Base-by-base conservation (phyloP, 2,888 invertebrate species). In the Oscheius sp. region DNA sequence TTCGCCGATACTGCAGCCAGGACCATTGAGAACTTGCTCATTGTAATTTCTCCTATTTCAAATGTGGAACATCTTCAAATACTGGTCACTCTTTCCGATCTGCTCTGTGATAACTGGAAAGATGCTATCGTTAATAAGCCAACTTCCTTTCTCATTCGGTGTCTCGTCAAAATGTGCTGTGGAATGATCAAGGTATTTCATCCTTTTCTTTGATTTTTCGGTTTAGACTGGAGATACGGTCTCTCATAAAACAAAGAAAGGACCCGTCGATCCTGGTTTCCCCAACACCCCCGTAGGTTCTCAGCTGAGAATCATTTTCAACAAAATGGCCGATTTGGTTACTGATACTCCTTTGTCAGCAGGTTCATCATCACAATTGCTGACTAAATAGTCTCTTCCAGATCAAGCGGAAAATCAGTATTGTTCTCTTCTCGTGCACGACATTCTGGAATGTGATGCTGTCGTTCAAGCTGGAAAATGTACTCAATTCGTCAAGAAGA, bases 11-110 rank as follows among this genome's bases (percentile, higher is more conserved):
- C 80, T 11, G 73, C 75, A n/a, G 79, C 79, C 9, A 60, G 78
- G 55, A 76, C 81, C 0, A 80, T 84, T 33, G 84, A 84, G 55
- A 74, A 75, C 29, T 59, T 84, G 5, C 63, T 84, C 13, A 81
- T 68, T 74, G 57, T 70, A 29, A 35, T 79, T 72, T 57, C 50
- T 58, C 81, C 81, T 7, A 68, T 81, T 21, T 55, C 71, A 1
- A 59, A 62, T 1, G 29, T 32, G 4, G 76, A 80, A 58, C 74
- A 81, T n/a, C 66, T 84, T 9, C 50, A 76, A 53, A 79, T 76
- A 71, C 51, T 82, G 2, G 60, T 68, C 32, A 82, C 77, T 32
- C 60, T 80, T 3, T 37, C 73, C 11, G 79, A 76, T 48, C 59
- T 82, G 32, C 53, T 81, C n/a, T 59, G 74, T 1, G 80, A 81